Evolutionary conservation across 2,113 vertebrate genomes (phyloP), one percentile per base, ranked within the genome.

Genomic region (Monarcha castaneiventris): DNA sequence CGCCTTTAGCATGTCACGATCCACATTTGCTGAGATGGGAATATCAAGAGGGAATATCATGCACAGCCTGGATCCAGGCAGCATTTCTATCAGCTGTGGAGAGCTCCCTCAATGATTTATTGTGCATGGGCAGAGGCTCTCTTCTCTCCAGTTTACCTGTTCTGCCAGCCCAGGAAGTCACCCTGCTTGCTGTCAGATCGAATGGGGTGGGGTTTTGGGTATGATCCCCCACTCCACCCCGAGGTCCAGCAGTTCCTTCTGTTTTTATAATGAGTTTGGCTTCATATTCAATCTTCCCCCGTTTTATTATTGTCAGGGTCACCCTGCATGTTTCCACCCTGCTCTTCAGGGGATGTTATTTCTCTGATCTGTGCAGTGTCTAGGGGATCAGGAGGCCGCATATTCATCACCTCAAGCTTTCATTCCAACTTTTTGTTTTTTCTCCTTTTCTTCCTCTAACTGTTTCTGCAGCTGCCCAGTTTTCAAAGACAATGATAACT

Each of bases 371-470:
- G 6, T 61, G 27, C 75, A 61, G 16, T 35, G 46, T 48, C 61
- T 48, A 10, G 8, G 17, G 25, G 26, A 3, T 21, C 37, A 9
- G 61, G 54, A 55, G 1, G 3, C 7, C 2, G 1, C 39, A 44
- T 3, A 3, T 30, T 22, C 51, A 48, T 74, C 30, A 48, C 16
- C 27, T 55, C 54, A 33, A 43, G 19, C 14, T 49, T 81, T 61
- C 33, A 16, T 74, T 61, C 7, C 32, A 74, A 8, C 27, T 56
- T 62, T 8, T 21, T 3, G 1, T 0, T 25, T 62, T 37, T 80
- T 25, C 15, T 41, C 26, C 54, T 43, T 74, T n/a, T 33, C 19
- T 49, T 37, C 21, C 19, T 22, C 9, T 62, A 52, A 30, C 12
- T 73, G 10, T 37, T 84, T 49, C 56, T 77, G 56, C 35, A 69